These are phyloP conservation scores for Diogma glabrata DNA, from an alignment of 2,888 invertebrate species.

Conservation along the genomic window DNA sequence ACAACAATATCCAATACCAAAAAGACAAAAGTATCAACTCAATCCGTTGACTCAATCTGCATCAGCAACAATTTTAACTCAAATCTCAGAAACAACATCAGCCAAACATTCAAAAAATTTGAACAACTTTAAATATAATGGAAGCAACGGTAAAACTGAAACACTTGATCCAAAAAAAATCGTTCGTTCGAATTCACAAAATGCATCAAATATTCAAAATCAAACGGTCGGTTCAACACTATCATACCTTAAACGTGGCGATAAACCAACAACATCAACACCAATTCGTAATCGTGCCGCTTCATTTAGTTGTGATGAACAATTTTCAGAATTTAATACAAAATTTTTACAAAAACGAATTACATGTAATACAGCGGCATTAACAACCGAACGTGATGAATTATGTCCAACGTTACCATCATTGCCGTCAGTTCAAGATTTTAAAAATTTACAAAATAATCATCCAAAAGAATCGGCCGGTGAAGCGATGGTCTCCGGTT, in stretches of 20 bases:
- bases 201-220: conserved; percentile 4
- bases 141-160: neutral
- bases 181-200: conserved; percentile 21
- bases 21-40: conserved; percentile 13
- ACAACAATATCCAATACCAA: conserved; percentile 25
- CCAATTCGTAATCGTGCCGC: conserved; percentile 17
- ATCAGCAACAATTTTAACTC: conserved; percentile 39
- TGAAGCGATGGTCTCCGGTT: conserved; percentile 54
- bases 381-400: conserved; percentile 26
- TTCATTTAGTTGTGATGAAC: conserved; percentile 21
- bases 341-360: conserved; percentile 19
- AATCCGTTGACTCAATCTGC: conserved; percentile 39
- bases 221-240: neutral
- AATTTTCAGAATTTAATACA: conserved; percentile 1
- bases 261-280: conserved; percentile 16
- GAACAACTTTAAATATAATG: conserved; percentile 5
- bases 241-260: neutral
- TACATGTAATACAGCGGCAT: conserved; percentile 29
- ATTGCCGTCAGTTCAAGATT: conserved; percentile 28
- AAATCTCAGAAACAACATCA: conserved; percentile 29
- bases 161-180: conserved; percentile 20
- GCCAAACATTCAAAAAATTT: too few relatives aligned
- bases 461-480: conserved; percentile 44
- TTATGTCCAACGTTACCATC: conserved; percentile 25
- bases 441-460: conserved; percentile 30